These are phyloP conservation scores for Rhynchophorus ferrugineus DNA, from an alignment of 1,140 invertebrate genomes.

Conservation along the genomic window DNA sequence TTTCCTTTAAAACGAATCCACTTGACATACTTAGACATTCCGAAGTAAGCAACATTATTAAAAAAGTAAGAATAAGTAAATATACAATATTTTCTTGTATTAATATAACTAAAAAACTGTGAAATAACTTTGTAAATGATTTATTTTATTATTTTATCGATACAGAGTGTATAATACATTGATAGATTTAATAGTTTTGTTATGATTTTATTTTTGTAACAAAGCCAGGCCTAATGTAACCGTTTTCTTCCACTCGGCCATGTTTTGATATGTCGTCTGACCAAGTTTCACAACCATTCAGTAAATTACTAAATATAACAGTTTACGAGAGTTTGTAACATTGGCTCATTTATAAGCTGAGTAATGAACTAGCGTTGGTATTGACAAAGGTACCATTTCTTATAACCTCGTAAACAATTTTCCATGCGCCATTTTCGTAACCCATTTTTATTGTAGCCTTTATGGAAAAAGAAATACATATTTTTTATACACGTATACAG, in stretches of 20 bases:
- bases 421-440: too few relatives aligned
- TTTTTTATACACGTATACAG: too few relatives aligned
- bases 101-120: too few relatives aligned
- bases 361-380: background rate
- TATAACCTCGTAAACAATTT: too few relatives aligned
- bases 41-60: too few relatives aligned
- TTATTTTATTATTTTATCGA: constrained; percentile 25
- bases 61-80: too few relatives aligned
- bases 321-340: constrained; percentile 1
- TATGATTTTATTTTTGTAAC: constrained; percentile 21
- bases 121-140: constrained; percentile 23
- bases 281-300: constrained; percentile 25
- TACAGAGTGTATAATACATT: constrained; percentile 27
- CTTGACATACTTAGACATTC: too few relatives aligned
- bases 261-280: constrained; percentile 24
- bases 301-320: constrained; percentile 16
- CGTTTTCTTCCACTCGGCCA: constrained; percentile 12
- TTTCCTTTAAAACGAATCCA: too few relatives aligned
- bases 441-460: too few relatives aligned
- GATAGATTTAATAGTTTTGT: constrained; percentile 17
- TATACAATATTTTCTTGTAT: too few relatives aligned
- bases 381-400: too few relatives aligned
- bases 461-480: too few relatives aligned
- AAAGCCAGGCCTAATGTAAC: constrained; percentile 16
- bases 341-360: background rate